Percentiles rank a stretch among this genome's conserved stretches.
Conservation (phyloP, 92 coral and sea anemone genomes). For the Porites cylindrica region DNA sequence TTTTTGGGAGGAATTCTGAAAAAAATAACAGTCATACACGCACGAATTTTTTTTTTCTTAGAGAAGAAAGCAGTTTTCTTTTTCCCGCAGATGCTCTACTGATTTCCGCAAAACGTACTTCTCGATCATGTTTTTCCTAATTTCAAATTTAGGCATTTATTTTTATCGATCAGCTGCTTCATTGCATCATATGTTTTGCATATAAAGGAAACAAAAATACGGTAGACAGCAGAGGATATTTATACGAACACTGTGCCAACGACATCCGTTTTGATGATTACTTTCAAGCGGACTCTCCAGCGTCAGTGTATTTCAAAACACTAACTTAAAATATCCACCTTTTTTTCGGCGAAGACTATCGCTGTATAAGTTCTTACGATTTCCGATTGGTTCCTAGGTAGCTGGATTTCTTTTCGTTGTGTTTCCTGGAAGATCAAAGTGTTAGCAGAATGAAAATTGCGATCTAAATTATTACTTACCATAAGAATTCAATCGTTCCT, state of each 20-base stretch:
- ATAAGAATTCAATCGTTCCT: slow-evolving; percentile 18
- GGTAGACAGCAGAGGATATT: slow-evolving; percentile 15
- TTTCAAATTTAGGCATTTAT: neutral
- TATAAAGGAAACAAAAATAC: slow-evolving; percentile 10
- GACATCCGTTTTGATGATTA: neutral
- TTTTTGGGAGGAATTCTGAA: no score
- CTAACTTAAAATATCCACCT: neutral
- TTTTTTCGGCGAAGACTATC: neutral
- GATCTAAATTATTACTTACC: neutral
- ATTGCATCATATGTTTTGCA: slow-evolving; percentile 5
- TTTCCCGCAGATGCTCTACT: neutral
- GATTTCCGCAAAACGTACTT: neutral
- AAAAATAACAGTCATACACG: no score
- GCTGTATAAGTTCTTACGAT: no score
- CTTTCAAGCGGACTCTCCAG: neutral
- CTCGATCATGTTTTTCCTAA: neutral
- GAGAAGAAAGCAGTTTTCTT: neutral
- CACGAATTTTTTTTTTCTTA: no score
- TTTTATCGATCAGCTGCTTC: slow-evolving; percentile 30
- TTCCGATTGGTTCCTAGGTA: no score
- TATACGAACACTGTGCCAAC: neutral
- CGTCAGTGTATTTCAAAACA: neutral
- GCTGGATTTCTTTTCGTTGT: neutral
- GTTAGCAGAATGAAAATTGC: neutral
- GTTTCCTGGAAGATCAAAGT: neutral